Conservation (phyloP, 2,797 vertebrate species). For the Thripadectes ignobilis region DNA sequence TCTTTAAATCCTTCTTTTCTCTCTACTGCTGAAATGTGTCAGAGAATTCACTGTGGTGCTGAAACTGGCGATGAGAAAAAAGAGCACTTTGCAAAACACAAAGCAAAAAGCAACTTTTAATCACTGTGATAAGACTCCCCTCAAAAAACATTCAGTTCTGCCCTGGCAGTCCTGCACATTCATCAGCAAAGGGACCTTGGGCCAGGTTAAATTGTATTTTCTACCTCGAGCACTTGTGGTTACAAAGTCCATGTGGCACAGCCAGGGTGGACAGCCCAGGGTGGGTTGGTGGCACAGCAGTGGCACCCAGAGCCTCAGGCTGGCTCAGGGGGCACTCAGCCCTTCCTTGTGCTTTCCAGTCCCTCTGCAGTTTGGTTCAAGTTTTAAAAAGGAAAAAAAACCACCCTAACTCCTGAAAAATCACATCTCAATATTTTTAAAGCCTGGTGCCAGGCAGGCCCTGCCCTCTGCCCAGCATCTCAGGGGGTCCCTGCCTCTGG, state of each 20-base stretch:
- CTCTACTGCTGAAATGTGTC: not conserved
- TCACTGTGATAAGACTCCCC: slow-evolving; percentile 46
- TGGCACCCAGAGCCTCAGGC: rapidly evolving
- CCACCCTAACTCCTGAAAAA: rapidly evolving
- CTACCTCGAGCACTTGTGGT: not conserved
- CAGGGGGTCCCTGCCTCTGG: not conserved
- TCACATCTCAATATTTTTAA: not conserved
- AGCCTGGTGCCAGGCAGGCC: not conserved
- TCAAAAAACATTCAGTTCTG: not conserved
- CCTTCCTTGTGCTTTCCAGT: not conserved
- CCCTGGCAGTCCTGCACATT: not conserved
- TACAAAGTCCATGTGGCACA: not conserved
- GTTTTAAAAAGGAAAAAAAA: not conserved
- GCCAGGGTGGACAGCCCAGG: not conserved
- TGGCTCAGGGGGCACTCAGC: not conserved
- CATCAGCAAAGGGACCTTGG: slow-evolving; percentile 18
- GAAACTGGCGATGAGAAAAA: not conserved
- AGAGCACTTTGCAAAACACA: not conserved
- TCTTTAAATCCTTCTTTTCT: not conserved
- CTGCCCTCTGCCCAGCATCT: not conserved
- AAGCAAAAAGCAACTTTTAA: slow-evolving; percentile 44
- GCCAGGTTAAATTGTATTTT: not conserved
- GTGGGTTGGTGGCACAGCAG: not conserved
- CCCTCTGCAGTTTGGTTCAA: not conserved
- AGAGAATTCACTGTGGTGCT: not conserved